These are phyloP conservation scores for Automeris io DNA, from an alignment of 2,888 invertebrate genomes.

Conservation along the genomic window DNA sequence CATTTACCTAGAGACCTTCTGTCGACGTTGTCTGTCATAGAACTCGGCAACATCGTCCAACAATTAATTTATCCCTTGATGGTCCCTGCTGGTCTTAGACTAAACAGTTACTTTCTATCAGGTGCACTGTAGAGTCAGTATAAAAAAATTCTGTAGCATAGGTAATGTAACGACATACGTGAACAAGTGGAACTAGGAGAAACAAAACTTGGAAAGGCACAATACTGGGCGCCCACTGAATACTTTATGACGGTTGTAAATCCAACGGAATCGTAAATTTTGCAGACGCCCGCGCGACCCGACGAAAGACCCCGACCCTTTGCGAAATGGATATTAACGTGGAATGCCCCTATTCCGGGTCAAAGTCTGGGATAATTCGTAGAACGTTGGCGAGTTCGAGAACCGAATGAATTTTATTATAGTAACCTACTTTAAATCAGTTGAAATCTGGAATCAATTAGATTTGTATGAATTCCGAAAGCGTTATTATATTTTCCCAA, in stretches of 20 bases:
- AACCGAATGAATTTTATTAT: slow-evolving; percentile 5
- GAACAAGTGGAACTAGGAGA: slow-evolving; percentile 8
- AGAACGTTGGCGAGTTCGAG: slow-evolving; percentile 2
- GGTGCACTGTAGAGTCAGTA: no score
- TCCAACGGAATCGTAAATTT: slow-evolving; percentile 65
- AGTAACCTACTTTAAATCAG: background rate
- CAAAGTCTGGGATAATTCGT: background rate
- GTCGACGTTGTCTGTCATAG: no score
- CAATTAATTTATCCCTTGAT: no score
- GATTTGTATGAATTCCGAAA: no score
- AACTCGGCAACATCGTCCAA: no score
- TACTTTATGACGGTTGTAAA: slow-evolving; percentile 66
- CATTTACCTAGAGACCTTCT: no score
- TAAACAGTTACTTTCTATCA: no score
- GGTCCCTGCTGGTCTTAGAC: no score
- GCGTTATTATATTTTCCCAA: no score
- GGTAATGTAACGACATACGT: background rate
- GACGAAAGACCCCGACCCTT: slow-evolving; percentile 42
- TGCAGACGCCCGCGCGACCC: slow-evolving; percentile 39
- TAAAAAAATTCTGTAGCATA: no score
- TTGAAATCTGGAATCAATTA: background rate
- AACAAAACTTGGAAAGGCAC: slow-evolving; percentile 35
- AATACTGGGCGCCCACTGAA: slow-evolving; percentile 41
- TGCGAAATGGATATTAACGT: slow-evolving; percentile 43
- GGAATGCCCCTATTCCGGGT: slow-evolving; percentile 7